These are phyloP conservation scores for Caenorhabditis sp. DNA, from an alignment of 2,888 invertebrate species.

Conservation along the genomic window DNA sequence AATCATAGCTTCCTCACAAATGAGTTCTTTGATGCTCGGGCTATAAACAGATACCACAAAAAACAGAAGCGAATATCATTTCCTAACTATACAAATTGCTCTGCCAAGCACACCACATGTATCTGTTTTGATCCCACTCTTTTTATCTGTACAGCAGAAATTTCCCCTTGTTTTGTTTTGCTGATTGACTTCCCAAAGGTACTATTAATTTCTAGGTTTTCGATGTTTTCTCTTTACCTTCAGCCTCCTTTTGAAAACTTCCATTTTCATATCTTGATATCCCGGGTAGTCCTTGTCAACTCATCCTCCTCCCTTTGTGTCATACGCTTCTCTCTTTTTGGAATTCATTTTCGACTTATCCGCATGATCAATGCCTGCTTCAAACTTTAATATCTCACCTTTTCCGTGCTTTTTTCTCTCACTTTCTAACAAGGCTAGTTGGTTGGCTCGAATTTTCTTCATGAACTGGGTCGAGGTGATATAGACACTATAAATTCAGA, in stretches of 20 bases:
- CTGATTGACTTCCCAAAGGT: neutral
- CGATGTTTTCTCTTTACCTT: neutral
- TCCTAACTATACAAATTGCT: too few relatives aligned
- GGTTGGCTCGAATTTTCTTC: too few relatives aligned
- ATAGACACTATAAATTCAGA: too few relatives aligned
- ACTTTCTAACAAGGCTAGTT: too few relatives aligned
- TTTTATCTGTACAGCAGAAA: neutral
- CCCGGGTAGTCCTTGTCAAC: conserved; percentile 34
- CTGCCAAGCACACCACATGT: neutral
- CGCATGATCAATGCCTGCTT: too few relatives aligned
- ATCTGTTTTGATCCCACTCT: neutral
- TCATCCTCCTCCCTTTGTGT: conserved; percentile 36
- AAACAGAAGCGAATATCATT: too few relatives aligned
- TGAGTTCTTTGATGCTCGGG: too few relatives aligned
- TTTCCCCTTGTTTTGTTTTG: neutral
- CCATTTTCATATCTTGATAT: neutral
- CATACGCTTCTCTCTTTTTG: conserved; percentile 24
- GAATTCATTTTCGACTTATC: conserved; percentile 36
- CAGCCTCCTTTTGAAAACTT: neutral
- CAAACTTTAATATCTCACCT: too few relatives aligned
- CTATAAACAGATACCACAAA: too few relatives aligned
- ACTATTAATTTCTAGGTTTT: neutral
- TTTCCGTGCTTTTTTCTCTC: neutral
- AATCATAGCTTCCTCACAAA: too few relatives aligned
- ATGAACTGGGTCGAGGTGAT: too few relatives aligned